These are phyloP conservation scores for Mechanitis messenoides DNA, from an alignment of 2,888 invertebrate species.

Conservation along the genomic window DNA sequence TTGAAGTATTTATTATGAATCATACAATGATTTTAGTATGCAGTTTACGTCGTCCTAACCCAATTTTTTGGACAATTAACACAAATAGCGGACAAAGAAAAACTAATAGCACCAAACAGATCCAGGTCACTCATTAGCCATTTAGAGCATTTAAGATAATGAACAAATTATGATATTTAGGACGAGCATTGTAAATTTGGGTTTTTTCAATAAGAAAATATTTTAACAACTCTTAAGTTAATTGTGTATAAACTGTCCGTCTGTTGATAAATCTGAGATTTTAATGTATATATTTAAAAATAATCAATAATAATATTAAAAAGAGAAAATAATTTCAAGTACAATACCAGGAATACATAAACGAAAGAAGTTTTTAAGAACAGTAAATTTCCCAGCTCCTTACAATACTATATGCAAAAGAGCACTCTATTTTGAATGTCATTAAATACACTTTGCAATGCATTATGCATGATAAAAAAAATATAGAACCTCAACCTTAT, in stretches of 20 bases:
- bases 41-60: constrained; percentile 44
- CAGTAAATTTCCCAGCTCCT: neutral
- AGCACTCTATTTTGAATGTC: neutral
- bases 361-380: neutral
- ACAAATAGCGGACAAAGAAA: constrained; percentile 58
- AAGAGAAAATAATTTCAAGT: too few species aligned
- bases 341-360: neutral
- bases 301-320: too few species aligned
- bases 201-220: neutral
- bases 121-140: constrained; percentile 44
- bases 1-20: neutral
- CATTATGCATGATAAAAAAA: constrained; percentile 9
- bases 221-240: constrained; percentile 49
- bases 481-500: constrained; percentile 1
- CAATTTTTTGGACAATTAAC: constrained; percentile 57
- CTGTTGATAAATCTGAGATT: too few species aligned
- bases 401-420: neutral
- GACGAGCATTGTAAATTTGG: neutral
- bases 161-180: constrained; percentile 15
- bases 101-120: constrained; percentile 51
- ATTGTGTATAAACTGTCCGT: too few species aligned
- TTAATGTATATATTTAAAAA: too few species aligned
- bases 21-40: constrained; percentile 16
- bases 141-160: constrained; percentile 22
- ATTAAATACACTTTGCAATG: constrained; percentile 18